A percentile compares a stretch with the other conserved stretches of the same genome.
phyloP scores from a whole-genome alignment of 2,113 vertebrate genomes.

The Halcyon senegalensis region DNA sequence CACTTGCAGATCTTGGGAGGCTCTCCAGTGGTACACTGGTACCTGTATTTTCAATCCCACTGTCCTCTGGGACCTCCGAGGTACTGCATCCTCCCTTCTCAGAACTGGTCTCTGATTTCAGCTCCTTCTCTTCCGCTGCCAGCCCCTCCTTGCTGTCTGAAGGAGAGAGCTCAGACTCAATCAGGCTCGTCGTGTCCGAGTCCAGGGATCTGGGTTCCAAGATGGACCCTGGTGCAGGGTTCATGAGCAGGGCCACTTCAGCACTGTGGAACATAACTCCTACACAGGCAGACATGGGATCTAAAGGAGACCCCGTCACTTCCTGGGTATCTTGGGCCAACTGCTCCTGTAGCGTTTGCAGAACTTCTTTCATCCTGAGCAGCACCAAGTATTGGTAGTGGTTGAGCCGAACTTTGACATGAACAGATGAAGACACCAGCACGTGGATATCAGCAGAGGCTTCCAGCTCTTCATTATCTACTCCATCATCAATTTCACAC shows the following conservation, averaged over 20 bases:
- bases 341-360: conserved; percentile 85
- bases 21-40: neutral
- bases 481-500: neutral
- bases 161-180: conserved; percentile 84
- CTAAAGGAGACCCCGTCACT: conserved; percentile 62
- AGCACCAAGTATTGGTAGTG: conserved; percentile 96
- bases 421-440: conserved; percentile 82
- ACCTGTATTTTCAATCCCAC: conserved; percentile 51
- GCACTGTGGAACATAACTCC: conserved; percentile 83
- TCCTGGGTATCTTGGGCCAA: conserved; percentile 79
- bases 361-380: conserved; percentile 89
- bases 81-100: conserved; percentile 55
- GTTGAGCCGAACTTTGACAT: conserved; percentile 86
- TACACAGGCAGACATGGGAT: conserved; percentile 78
- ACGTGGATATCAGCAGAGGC: conserved; percentile 82
- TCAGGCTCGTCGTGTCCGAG: conserved; percentile 89
- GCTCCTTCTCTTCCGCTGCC: conserved; percentile 34
- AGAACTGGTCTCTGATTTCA: conserved; percentile 63
- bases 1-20: conserved; percentile 18
- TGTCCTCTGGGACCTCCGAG: conserved; percentile 68
- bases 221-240: conserved; percentile 61
- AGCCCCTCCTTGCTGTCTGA: conserved; percentile 75
- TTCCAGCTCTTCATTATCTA: conserved; percentile 63
- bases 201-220: conserved; percentile 80
- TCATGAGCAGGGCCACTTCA: conserved; percentile 88